Evolutionary conservation across 2,797 vertebrate genomes (phyloP).

Genomic region (Crypturellus tataupa): DNA sequence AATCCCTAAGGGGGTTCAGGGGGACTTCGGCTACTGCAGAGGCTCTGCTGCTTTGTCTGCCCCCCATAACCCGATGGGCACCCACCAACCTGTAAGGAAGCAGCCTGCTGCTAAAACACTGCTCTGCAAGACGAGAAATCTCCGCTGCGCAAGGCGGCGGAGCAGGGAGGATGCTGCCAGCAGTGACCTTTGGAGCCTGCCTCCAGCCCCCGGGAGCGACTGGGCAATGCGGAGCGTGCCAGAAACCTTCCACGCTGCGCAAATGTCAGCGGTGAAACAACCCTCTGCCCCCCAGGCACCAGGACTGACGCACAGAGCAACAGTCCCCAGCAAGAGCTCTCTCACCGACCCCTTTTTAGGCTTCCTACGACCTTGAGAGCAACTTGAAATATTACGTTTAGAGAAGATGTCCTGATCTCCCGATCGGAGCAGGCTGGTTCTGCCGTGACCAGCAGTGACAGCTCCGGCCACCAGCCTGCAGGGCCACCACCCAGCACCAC

Average conservation of each 20-base stretch:
- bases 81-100: not conserved
- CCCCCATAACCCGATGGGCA: not conserved
- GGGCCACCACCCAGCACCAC: fast-evolving
- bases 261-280: not conserved
- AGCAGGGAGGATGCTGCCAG: not conserved
- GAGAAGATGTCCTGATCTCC: not conserved
- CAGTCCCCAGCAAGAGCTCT: not conserved
- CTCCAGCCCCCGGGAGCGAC: not conserved
- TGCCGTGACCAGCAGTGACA: not conserved
- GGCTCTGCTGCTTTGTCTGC: not conserved
- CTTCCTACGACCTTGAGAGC: not conserved
- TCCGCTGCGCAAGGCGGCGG: not conserved
- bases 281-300: not conserved
- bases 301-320: not conserved
- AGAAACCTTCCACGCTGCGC: not conserved
- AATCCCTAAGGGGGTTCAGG: not conserved
- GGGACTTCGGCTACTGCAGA: not conserved
- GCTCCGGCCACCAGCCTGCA: not conserved
- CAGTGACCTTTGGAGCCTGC: not conserved
- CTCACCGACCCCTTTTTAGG: not conserved
- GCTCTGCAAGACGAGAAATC: not conserved
- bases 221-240: not conserved
- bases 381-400: not conserved
- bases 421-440: not conserved
- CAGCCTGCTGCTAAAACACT: not conserved